A percentile compares a stretch with the other conserved stretches of the same genome.
Conservation (phyloP, 2,797 vertebrate species). For the Jordanella pulchra region DNA sequence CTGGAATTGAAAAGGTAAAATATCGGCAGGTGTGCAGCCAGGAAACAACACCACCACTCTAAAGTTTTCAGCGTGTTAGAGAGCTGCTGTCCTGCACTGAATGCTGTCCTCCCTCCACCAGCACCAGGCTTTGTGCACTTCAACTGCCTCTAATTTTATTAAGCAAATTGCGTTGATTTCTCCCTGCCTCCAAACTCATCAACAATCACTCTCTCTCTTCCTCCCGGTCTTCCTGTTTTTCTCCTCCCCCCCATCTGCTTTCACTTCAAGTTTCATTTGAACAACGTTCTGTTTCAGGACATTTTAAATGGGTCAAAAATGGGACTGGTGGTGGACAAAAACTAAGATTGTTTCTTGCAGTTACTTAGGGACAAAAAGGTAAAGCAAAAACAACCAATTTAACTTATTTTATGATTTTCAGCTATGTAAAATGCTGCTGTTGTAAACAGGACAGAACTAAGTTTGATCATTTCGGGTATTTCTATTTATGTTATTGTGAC, state of each 20-base stretch:
- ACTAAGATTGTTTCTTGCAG: not conserved
- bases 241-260: constrained; percentile 33
- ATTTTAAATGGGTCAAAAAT: not conserved
- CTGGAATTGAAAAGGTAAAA: constrained; percentile 11
- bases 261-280: not conserved
- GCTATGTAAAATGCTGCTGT: not conserved
- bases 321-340: not conserved
- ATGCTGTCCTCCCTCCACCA: constrained; percentile 51
- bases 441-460: too few relatives aligned
- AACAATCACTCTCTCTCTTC: constrained; percentile 52
- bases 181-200: constrained; percentile 68
- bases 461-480: not conserved
- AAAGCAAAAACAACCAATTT: not conserved
- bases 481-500: not conserved
- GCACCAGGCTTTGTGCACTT: constrained; percentile 68
- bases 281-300: not conserved
- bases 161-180: constrained; percentile 81
- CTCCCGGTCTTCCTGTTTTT: constrained; percentile 31
- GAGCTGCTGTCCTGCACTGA: constrained; percentile 42
- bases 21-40: constrained; percentile 30
- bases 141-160: constrained; percentile 82
- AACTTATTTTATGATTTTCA: not conserved
- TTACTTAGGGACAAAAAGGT: not conserved
- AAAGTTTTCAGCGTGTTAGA: constrained; percentile 22
- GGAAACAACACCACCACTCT: constrained; percentile 19